Conservation (phyloP, 64 coral and sea anemone genomes). For the Stylophora pistillata region DNA sequence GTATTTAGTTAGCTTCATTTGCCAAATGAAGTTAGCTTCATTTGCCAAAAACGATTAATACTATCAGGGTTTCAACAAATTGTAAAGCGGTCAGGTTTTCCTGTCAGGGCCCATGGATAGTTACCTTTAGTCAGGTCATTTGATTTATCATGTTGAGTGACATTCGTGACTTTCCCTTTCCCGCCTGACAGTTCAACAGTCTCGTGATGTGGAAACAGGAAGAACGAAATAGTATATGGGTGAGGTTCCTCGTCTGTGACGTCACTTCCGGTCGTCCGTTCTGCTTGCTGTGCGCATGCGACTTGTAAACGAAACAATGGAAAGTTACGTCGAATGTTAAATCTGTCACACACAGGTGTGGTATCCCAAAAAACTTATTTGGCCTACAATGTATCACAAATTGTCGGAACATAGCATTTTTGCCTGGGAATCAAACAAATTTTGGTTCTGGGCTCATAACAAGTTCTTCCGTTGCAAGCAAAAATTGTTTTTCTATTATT, state of each 20-base stretch:
- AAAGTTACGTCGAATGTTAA: neutral
- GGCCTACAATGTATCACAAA: slow-evolving; percentile 16
- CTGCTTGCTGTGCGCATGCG: slow-evolving; percentile 47
- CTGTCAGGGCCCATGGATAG: neutral
- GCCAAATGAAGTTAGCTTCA: too few species aligned
- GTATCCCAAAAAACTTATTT: neutral
- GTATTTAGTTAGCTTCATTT: too few species aligned
- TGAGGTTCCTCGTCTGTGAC: slow-evolving; percentile 90
- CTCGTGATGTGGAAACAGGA: slow-evolving; percentile 83
- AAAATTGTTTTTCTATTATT: too few species aligned
- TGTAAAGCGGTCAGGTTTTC: too few species aligned
- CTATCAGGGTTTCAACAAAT: too few species aligned
- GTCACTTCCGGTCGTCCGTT: slow-evolving; percentile 75
- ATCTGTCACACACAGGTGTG: neutral
- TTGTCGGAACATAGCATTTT: neutral
- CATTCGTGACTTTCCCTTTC: slow-evolving; percentile 43
- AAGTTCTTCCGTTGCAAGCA: too few species aligned
- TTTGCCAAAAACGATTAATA: too few species aligned
- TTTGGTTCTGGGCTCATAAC: too few species aligned
- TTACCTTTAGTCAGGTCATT: slow-evolving; percentile 42
- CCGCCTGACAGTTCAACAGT: slow-evolving; percentile 14
- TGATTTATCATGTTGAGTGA: slow-evolving; percentile 52
- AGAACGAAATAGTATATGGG: slow-evolving; percentile 98
- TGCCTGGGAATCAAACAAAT: neutral
- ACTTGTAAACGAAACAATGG: slow-evolving; percentile 43